Percentiles rank a stretch among this genome's conserved stretches.
These are phyloP conservation scores for Baryphthengus martii DNA, from an alignment of 2,113 vertebrate species.

Conservation along the genomic window DNA sequence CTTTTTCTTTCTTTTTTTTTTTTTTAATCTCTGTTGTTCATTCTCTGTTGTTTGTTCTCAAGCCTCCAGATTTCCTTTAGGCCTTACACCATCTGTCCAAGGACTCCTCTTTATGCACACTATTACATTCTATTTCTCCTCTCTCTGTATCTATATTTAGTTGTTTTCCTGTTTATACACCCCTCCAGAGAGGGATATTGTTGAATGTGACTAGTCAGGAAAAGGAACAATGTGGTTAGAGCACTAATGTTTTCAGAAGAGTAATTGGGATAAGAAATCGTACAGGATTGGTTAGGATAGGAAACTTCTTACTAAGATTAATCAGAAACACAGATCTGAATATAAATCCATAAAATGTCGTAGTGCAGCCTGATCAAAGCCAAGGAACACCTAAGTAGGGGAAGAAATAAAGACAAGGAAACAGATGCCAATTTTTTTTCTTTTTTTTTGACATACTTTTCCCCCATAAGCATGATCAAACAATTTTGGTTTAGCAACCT, in stretches of 20 bases:
- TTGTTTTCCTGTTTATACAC: constrained; percentile 40
- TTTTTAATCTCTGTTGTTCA: not conserved
- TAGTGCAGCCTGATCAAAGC: not conserved
- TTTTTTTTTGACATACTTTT: not conserved
- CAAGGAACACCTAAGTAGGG: not conserved
- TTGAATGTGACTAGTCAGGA: constrained; percentile 51
- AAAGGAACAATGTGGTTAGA: constrained; percentile 14
- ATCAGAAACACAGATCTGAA: not conserved
- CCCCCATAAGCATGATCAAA: not conserved
- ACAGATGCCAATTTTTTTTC: not conserved
- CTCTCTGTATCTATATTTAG: constrained; percentile 15
- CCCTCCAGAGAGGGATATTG: constrained; percentile 19
- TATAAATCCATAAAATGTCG: not conserved
- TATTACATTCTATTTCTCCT: not conserved
- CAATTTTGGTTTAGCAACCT: not conserved
- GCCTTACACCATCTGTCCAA: not conserved
- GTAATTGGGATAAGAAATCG: not conserved
- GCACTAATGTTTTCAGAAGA: not conserved
- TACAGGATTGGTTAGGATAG: not conserved
- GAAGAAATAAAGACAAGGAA: constrained; percentile 15
- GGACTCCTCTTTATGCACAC: not conserved
- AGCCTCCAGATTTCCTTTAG: not conserved
- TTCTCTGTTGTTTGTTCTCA: not conserved
- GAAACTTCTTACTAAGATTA: not conserved
- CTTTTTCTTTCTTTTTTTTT: accelerated